Evolutionary conservation across 2,797 vertebrate genomes (phyloP).

Genomic region (Eleutherodactylus coqui): DNA sequence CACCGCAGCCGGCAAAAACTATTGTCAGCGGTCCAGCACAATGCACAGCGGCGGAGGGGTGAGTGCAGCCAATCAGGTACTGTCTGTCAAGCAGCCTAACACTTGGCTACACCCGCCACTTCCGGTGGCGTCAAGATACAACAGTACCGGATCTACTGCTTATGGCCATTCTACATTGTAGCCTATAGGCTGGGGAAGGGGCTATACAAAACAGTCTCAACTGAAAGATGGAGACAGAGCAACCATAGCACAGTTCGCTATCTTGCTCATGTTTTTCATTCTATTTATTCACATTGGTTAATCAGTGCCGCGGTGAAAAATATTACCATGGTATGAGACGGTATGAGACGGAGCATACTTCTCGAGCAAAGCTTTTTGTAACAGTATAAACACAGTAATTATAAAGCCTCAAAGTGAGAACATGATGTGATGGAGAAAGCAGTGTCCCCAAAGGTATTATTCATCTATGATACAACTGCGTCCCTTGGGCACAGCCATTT

Average conservation of each 20-base stretch:
- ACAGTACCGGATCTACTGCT: too few species aligned
- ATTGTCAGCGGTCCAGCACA: too few species aligned
- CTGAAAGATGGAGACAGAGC: not conserved
- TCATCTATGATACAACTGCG: not conserved
- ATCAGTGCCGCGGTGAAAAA: not conserved
- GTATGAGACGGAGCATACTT: not conserved
- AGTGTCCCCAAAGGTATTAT: not conserved
- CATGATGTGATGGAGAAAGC: slow-evolving; percentile 16
- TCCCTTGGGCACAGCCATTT: not conserved
- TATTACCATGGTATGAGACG: not conserved
- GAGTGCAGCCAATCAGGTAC: too few species aligned
- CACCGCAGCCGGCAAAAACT: too few species aligned
- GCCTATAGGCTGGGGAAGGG: not conserved
- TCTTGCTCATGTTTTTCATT: not conserved
- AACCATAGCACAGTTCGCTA: not conserved
- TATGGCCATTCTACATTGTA: not conserved
- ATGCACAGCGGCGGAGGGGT: too few species aligned
- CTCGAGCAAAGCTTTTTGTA: not conserved
- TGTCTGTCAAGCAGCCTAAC: too few species aligned
- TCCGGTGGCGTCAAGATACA: too few species aligned
- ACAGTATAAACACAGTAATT: slow-evolving; percentile 19
- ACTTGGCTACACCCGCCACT: too few species aligned
- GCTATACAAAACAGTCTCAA: not conserved
- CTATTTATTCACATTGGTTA: not conserved
- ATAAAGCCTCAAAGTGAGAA: not conserved